Evolutionary conservation across 2,113 vertebrate genomes (phyloP).

Genomic region (Muntiacus reevesi): DNA sequence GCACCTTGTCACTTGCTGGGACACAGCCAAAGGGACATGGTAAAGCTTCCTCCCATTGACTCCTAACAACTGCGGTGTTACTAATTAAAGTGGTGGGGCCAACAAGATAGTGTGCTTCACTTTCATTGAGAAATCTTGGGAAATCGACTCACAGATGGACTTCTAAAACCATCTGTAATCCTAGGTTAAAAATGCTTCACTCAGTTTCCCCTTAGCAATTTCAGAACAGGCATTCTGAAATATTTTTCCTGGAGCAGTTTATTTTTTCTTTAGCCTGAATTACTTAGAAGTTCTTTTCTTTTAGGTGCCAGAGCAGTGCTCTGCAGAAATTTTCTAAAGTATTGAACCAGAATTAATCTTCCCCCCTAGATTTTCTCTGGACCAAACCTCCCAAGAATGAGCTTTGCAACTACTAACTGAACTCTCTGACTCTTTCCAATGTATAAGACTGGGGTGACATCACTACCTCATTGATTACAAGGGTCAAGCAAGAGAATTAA

Average conservation of each 20-base stretch:
- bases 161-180: not conserved
- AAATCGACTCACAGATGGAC: not conserved
- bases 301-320: not conserved
- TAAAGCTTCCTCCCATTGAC: not conserved
- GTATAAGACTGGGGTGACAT: not conserved
- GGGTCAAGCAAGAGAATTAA: not conserved
- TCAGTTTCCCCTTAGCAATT: not conserved
- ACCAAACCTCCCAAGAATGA: not conserved
- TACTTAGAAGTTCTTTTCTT: not conserved
- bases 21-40: not conserved
- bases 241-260: not conserved
- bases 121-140: not conserved
- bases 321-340: not conserved
- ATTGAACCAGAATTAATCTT: not conserved
- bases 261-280: not conserved
- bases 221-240: not conserved
- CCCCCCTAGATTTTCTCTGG: not conserved
- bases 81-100: not conserved
- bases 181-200: not conserved
- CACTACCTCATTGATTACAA: not conserved
- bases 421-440: not conserved
- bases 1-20: not conserved
- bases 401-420: not conserved
- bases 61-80: not conserved
- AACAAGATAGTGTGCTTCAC: not conserved